A percentile compares a stretch with the other conserved stretches of the same genome.
Evolutionary conservation across 2,888 invertebrate species (phyloP).

Genomic region (Onchidella celtica): DNA sequence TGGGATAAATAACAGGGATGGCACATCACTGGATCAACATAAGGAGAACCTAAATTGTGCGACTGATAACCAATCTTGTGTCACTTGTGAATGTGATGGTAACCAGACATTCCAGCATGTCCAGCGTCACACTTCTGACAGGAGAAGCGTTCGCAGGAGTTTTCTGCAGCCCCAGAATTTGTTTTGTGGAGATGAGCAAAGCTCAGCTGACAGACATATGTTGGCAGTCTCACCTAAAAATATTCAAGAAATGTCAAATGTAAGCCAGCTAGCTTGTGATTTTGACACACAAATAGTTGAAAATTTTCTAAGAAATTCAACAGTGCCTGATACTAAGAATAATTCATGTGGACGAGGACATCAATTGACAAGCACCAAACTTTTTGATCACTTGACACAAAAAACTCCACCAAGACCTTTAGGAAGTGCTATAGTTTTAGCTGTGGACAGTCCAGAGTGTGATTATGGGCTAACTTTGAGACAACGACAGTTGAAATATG

Average conservation of each 20-base stretch:
- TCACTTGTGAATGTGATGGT: background rate
- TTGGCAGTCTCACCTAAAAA: too few species aligned
- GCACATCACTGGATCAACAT: background rate
- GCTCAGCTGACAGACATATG: too few species aligned
- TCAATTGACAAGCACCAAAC: too few species aligned
- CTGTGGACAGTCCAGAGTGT: constrained; percentile 28
- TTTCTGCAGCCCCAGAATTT: constrained; percentile 4
- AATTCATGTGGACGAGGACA: too few species aligned
- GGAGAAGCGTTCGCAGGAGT: background rate
- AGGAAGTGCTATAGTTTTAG: background rate
- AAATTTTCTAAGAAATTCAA: too few species aligned
- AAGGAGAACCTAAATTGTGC: background rate
- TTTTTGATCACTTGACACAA: background rate
- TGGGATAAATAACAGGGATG: background rate
- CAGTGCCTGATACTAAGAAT: too few species aligned
- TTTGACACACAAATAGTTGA: too few species aligned
- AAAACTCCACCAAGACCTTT: background rate
- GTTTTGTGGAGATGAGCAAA: background rate
- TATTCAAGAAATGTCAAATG: too few species aligned
- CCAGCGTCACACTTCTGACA: too few species aligned
- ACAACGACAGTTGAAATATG: constrained; percentile 29
- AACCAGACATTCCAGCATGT: background rate
- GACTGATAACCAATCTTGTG: background rate
- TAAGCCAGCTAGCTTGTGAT: too few species aligned
- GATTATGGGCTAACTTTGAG: constrained; percentile 39